Percentiles rank a stretch among this genome's conserved stretches.
These are phyloP conservation scores for Galleria mellonella DNA, from an alignment of 1,140 invertebrate genomes.

Conservation along the genomic window DNA sequence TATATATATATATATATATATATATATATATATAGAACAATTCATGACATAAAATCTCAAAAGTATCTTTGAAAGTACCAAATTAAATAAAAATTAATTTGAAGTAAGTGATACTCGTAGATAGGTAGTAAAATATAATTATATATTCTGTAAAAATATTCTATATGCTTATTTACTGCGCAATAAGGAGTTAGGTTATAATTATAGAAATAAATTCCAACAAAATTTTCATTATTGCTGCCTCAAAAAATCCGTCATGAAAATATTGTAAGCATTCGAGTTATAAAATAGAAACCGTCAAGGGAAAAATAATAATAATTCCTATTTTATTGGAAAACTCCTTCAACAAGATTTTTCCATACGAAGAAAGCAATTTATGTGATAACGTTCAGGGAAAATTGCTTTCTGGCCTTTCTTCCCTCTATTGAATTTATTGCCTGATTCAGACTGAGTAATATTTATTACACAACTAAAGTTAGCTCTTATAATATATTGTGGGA, in stretches of 20 bases:
- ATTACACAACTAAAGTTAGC: constrained; percentile 27
- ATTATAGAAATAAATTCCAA: background rate
- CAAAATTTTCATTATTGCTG: background rate
- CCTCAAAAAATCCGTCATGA: too few species aligned
- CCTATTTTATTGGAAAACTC: constrained; percentile 46
- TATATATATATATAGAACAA: too few species aligned
- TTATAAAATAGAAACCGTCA: constrained; percentile 1
- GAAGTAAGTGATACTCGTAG: too few species aligned
- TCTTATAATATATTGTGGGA: background rate
- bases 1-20: too few species aligned
- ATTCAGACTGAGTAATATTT: constrained; percentile 54
- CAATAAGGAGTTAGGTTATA: too few species aligned
- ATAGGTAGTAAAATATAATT: too few species aligned
- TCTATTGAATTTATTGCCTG: constrained; percentile 57
- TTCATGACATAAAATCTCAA: too few species aligned
- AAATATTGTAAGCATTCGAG: too few species aligned
- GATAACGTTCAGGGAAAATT: constrained; percentile 58
- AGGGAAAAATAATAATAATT: constrained; percentile 39
- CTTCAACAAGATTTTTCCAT: constrained; percentile 56
- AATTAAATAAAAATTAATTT: too few species aligned
- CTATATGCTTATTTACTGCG: too few species aligned
- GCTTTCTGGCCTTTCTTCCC: constrained; percentile 53
- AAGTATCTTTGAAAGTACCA: too few species aligned
- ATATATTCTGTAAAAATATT: too few species aligned
- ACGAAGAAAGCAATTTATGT: constrained; percentile 59